phyloP scores from a whole-genome alignment of 2,797 vertebrate genomes.

The Gallinago solitaria region DNA sequence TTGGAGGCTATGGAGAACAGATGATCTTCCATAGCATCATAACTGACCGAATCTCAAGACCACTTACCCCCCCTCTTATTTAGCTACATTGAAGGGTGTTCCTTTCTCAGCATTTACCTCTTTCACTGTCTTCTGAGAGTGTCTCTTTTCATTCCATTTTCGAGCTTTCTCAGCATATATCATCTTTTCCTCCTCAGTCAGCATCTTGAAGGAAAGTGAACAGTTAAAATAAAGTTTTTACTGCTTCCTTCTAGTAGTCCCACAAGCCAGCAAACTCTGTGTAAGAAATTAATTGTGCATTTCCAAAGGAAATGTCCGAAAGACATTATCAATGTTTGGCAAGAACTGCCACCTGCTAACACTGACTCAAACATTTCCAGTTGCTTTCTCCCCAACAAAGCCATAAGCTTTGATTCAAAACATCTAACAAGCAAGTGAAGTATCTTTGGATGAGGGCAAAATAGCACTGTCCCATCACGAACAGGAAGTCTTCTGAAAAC shows the following conservation, averaged over 20 bases:
- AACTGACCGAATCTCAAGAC: neutral
- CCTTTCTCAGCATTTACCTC: constrained; percentile 44
- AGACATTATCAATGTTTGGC: accelerated
- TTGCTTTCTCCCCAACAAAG: neutral
- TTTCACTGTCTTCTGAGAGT: neutral
- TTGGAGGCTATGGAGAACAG: accelerated
- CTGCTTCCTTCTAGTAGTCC: neutral
- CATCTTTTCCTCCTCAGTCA: constrained; percentile 66
- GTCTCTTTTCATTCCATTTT: constrained; percentile 57
- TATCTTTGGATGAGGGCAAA: accelerated
- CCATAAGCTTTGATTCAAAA: neutral
- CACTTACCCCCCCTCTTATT: too few relatives aligned
- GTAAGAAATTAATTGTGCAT: neutral
- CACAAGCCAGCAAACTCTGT: neutral
- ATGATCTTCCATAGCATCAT: accelerated
- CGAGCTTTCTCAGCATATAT: constrained; percentile 72
- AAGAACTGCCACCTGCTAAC: neutral
- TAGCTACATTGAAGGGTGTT: accelerated
- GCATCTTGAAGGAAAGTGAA: constrained; percentile 34
- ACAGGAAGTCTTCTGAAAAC: accelerated
- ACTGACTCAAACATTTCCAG: neutral
- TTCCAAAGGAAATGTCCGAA: neutral
- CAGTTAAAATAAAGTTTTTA: neutral
- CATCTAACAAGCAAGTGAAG: accelerated
- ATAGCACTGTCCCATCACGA: neutral